Percentiles rank a stretch among this genome's conserved stretches.
phyloP scores from a whole-genome alignment of 2,113 vertebrate genomes.

The Anoplopoma fimbria region DNA sequence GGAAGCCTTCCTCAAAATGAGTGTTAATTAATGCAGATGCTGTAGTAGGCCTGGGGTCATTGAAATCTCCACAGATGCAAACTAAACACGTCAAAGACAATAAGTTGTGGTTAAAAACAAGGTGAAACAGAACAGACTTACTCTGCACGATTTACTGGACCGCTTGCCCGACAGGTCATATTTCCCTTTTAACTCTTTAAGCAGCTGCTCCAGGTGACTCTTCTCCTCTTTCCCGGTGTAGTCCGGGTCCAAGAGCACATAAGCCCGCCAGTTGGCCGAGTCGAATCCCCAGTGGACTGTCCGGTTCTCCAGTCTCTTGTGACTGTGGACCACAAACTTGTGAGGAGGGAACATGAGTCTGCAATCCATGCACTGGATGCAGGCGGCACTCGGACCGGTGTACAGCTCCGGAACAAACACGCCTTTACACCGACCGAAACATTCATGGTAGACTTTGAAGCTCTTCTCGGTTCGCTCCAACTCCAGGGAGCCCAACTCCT shows the following conservation, averaged over 20 bases:
- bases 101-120: slow-evolving; percentile 8
- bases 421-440: slow-evolving; percentile 97
- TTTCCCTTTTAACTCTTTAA: slow-evolving; percentile 95
- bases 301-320: slow-evolving; percentile 96
- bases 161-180: slow-evolving; percentile 91
- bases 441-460: slow-evolving; percentile 97
- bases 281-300: slow-evolving; percentile 99
- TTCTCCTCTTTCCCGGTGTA: slow-evolving; percentile 93
- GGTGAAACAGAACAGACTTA: slow-evolving; percentile 80
- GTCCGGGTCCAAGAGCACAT: slow-evolving; percentile 96
- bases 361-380: slow-evolving; percentile 98
- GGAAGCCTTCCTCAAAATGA: slow-evolving; percentile 28
- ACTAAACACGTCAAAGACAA: slow-evolving; percentile 12
- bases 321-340: slow-evolving; percentile 98
- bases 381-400: slow-evolving; percentile 90
- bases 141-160: slow-evolving; percentile 91
- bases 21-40: slow-evolving; percentile 36
- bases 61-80: slow-evolving; percentile 35
- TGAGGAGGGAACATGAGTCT: slow-evolving; percentile 95
- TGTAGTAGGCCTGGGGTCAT: slow-evolving; percentile 5
- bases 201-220: slow-evolving; percentile 88
- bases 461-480: slow-evolving; percentile 92
- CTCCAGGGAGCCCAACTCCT: slow-evolving; percentile 90
- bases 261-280: slow-evolving; percentile 97
- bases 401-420: slow-evolving; percentile 96